Evolutionary conservation across 53 echinoderm and acorn worm species (phyloP).

Genomic region (Actinopyga echinites): DNA sequence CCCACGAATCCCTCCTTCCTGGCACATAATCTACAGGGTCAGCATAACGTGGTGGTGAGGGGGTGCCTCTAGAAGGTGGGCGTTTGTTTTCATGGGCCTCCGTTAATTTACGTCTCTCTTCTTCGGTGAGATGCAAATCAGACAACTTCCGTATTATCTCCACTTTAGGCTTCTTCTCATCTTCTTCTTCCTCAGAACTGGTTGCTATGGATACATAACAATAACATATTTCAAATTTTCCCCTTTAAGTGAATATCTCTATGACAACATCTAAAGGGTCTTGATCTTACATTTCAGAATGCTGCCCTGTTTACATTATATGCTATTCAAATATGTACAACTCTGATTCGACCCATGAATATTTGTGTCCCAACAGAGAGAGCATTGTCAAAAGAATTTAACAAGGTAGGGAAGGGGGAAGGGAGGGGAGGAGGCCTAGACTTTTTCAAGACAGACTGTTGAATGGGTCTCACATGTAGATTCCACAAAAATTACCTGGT

Average conservation of each 20-base stretch:
- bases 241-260: neutral
- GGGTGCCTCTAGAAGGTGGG: slow-evolving; percentile 47
- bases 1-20: slow-evolving; percentile 68
- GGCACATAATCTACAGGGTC: slow-evolving; percentile 71
- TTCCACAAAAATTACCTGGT: too few species aligned
- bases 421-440: too few species aligned
- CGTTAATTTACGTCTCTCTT: slow-evolving; percentile 31
- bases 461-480: too few species aligned
- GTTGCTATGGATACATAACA: slow-evolving; percentile 37
- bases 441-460: too few species aligned
- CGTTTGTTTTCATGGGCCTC: neutral
- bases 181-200: slow-evolving; percentile 25
- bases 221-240: too few species aligned
- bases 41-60: slow-evolving; percentile 75
- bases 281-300: slow-evolving; percentile 9
- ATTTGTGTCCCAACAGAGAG: too few species aligned
- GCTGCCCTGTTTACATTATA: neutral
- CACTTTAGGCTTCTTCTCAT: slow-evolving; percentile 51
- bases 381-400: too few species aligned
- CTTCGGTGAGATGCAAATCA: slow-evolving; percentile 44
- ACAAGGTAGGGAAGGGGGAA: too few species aligned
- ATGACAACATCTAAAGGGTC: slow-evolving; percentile 15
- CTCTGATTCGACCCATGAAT: too few species aligned
- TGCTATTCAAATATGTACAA: too few species aligned
- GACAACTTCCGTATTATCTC: slow-evolving; percentile 61